phyloP scores from a whole-genome alignment of 2,888 invertebrate genomes.

The Epinotia nisella region DNA sequence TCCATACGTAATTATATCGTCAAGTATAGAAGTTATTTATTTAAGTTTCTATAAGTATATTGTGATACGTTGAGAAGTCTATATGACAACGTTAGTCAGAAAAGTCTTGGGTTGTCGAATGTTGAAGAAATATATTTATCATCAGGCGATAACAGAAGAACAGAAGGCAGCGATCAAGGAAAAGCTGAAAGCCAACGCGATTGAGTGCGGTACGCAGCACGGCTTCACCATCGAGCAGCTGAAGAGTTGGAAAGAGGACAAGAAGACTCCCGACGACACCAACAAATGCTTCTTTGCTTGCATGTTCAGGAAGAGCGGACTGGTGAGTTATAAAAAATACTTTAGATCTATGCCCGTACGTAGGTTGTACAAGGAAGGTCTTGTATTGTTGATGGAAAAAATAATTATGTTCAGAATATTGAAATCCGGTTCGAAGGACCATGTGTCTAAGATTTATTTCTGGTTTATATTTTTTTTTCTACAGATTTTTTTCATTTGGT shows the following conservation, averaged over 20 bases:
- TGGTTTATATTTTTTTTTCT: not conserved
- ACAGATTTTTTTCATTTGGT: too few species aligned
- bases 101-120: not conserved
- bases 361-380: too few species aligned
- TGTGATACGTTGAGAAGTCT: not conserved
- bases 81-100: not conserved
- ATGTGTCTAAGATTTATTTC: not conserved
- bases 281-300: conserved; percentile 29
- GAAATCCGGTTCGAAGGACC: not conserved
- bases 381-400: not conserved
- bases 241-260: not conserved
- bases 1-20: too few species aligned
- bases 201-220: conserved; percentile 6
- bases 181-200: conserved; percentile 6
- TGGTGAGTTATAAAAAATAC: not conserved
- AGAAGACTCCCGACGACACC: not conserved
- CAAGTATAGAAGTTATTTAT: too few species aligned
- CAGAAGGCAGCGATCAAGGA: conserved; percentile 2
- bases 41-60: not conserved
- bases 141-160: conserved; percentile 22
- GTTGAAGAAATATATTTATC: not conserved
- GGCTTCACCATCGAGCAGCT: not conserved
- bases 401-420: not conserved
- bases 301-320: conserved; percentile 22
- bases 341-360: too few species aligned